phyloP scores from a whole-genome alignment of 2,113 vertebrate genomes.

The Artemisiospiza belli region DNA sequence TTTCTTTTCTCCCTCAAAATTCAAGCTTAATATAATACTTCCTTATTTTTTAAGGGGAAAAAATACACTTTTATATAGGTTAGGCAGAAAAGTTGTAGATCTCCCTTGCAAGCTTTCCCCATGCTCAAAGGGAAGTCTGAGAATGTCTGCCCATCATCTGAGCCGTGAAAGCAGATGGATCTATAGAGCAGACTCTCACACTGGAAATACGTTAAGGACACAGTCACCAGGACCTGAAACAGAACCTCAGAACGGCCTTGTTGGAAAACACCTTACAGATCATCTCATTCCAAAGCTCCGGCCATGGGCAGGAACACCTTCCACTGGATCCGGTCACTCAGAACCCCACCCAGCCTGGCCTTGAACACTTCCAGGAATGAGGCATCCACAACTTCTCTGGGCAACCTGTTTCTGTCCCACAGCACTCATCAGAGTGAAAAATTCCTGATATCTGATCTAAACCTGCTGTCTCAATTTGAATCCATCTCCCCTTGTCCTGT shows the following conservation, averaged over 20 bases:
- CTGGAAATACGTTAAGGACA: not conserved
- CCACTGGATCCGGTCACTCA: not conserved
- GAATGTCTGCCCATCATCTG: not conserved
- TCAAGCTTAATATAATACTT: not conserved
- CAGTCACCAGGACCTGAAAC: rapidly evolving
- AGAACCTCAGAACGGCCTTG: not conserved
- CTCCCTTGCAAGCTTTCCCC: not conserved
- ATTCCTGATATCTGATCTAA: not conserved
- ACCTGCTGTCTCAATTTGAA: not conserved
- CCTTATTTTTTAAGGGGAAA: not conserved
- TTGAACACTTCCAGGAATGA: too few relatives aligned
- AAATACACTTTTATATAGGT: not conserved
- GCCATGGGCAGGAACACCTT: not conserved
- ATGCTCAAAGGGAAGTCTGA: not conserved
- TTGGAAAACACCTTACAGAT: not conserved
- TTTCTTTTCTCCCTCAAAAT: not conserved
- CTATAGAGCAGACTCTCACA: not conserved
- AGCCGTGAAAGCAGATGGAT: not conserved
- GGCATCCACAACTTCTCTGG: not conserved
- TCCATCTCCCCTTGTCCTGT: not conserved
- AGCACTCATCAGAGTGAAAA: not conserved
- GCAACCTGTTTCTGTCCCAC: not conserved
- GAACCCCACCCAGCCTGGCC: not conserved
- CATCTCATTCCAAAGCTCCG: not conserved
- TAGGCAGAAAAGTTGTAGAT: not conserved